Evolutionary conservation across 92 coral and sea anemone species (phyloP).

Genomic region (Plumapathes pennacea): DNA sequence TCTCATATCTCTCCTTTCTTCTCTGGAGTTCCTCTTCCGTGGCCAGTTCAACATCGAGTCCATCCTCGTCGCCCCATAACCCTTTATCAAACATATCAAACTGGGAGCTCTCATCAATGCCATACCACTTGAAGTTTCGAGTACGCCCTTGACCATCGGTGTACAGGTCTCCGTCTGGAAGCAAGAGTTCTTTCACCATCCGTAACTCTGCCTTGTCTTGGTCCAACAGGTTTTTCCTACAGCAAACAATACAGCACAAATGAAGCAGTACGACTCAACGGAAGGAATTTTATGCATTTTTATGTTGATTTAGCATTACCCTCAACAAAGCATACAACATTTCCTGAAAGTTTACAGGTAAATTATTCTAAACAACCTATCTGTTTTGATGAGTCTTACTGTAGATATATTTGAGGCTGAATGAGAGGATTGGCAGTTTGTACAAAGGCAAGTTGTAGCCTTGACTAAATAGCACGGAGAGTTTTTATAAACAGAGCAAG

Average conservation of each 20-base stretch:
- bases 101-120: slow-evolving; percentile 86
- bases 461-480: too few species aligned
- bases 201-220: slow-evolving; percentile 93
- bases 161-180: slow-evolving; percentile 92
- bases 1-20: slow-evolving; percentile 89
- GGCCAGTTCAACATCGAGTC: slow-evolving; percentile 51
- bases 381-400: too few species aligned
- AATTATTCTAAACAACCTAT: too few species aligned
- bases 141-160: slow-evolving; percentile 86
- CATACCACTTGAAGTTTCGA: slow-evolving; percentile 94
- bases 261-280: too few species aligned
- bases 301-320: too few species aligned
- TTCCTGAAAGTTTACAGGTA: too few species aligned
- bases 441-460: too few species aligned
- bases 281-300: too few species aligned
- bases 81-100: slow-evolving; percentile 75
- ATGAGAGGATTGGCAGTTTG: too few species aligned
- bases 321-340: too few species aligned
- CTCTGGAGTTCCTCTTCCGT: slow-evolving; percentile 87
- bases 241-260: neutral
- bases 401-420: too few species aligned
- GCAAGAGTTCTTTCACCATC: slow-evolving; percentile 85
- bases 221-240: slow-evolving; percentile 87
- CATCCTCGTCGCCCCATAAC: slow-evolving; percentile 94
- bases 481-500: too few species aligned